Percentiles rank a stretch among this genome's conserved stretches.
phyloP scores from a whole-genome alignment of 64 coral and sea anemone genomes.

The Montipora cactus region DNA sequence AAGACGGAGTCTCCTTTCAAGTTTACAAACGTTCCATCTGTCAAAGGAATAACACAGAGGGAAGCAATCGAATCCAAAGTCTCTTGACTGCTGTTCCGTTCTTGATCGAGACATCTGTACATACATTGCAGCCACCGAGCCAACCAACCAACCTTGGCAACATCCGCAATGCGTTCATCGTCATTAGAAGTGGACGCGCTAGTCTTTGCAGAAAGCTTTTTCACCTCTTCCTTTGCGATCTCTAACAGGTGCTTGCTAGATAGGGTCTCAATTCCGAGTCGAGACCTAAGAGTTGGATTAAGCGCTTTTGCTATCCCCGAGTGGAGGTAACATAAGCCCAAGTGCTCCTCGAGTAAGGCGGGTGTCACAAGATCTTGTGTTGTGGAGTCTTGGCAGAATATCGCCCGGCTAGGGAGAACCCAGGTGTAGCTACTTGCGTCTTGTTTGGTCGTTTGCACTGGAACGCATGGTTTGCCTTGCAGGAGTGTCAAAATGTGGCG shows the following conservation, averaged over 20 bases:
- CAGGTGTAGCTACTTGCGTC: slow-evolving; percentile 32
- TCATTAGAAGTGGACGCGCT: neutral
- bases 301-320: slow-evolving; percentile 60
- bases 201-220: neutral
- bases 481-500: slow-evolving; percentile 71
- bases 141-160: slow-evolving; percentile 57
- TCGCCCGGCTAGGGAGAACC: slow-evolving; percentile 80
- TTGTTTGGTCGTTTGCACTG: slow-evolving; percentile 21
- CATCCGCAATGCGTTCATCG: neutral
- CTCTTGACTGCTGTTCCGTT: slow-evolving; percentile 77
- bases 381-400: slow-evolving; percentile 73
- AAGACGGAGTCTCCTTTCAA: slow-evolving; percentile 78
- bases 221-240: slow-evolving; percentile 68
- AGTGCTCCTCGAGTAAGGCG: slow-evolving; percentile 55
- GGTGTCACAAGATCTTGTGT: slow-evolving; percentile 51
- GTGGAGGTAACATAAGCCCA: slow-evolving; percentile 73
- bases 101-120: slow-evolving; percentile 88
- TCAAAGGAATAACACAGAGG: slow-evolving; percentile 72
- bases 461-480: slow-evolving; percentile 81
- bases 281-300: slow-evolving; percentile 74
- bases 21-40: slow-evolving; percentile 56
- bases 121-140: slow-evolving; percentile 85
- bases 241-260: slow-evolving; percentile 87
- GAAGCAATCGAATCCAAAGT: slow-evolving; percentile 69
- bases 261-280: slow-evolving; percentile 80